A percentile compares a stretch with the other conserved stretches of the same genome.
phyloP scores from a whole-genome alignment of 2,888 invertebrate genomes.

The Dasysyrphus tricinctus region DNA sequence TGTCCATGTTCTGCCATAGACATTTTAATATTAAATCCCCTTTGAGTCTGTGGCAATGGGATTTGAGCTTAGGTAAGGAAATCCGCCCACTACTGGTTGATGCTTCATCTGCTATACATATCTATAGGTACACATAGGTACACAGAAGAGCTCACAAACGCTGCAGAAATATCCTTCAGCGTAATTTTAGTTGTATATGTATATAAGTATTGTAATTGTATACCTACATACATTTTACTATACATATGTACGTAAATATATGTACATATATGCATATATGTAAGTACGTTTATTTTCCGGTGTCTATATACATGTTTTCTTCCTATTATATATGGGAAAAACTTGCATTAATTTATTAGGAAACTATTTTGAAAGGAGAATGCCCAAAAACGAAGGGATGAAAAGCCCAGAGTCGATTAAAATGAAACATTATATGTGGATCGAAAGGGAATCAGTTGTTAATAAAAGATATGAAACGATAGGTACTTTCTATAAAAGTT shows the following conservation, averaged over 20 bases:
- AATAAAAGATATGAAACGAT: too few relatives aligned
- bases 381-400: too few relatives aligned
- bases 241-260: not conserved
- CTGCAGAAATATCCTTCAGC: constrained; percentile 36
- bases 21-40: constrained; percentile 73
- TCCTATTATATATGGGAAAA: constrained; percentile 2
- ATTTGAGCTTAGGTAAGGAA: constrained; percentile 70
- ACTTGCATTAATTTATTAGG: constrained; percentile 49
- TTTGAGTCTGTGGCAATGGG: constrained; percentile 69
- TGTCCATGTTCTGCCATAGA: constrained; percentile 61
- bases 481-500: too few relatives aligned
- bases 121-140: not conserved
- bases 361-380: not conserved
- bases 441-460: too few relatives aligned
- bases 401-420: too few relatives aligned
- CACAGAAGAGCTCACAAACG: constrained; percentile 24
- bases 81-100: constrained; percentile 66
- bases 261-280: not conserved
- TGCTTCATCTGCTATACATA: constrained; percentile 29
- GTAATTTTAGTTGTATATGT: constrained; percentile 33
- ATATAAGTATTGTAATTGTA: constrained; percentile 42
- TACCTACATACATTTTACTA: not conserved
- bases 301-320: constrained; percentile 17
- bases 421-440: too few relatives aligned
- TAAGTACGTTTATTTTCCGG: not conserved